These are phyloP conservation scores for Pseudochromis fuscus DNA, from an alignment of 2,797 vertebrate genomes.

Conservation along the genomic window DNA sequence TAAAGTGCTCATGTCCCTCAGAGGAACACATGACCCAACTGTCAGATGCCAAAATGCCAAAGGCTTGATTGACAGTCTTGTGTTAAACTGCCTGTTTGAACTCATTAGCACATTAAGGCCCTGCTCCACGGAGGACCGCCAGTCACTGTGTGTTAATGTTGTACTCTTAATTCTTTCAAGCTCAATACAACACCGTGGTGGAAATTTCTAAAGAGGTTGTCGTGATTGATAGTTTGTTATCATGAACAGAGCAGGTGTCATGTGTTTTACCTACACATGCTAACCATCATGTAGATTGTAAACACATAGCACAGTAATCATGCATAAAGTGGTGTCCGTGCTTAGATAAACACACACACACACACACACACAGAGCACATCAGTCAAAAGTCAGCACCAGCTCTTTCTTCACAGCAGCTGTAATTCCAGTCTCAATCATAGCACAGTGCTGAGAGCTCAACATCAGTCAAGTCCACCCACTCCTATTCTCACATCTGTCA, in stretches of 20 bases:
- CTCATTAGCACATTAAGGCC: constrained; percentile 83
- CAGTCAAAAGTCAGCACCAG: constrained; percentile 70
- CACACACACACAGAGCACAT: constrained; percentile 49
- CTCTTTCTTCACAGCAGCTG: constrained; percentile 69
- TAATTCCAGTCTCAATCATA: constrained; percentile 78
- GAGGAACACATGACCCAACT: constrained; percentile 76
- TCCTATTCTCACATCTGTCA: constrained; percentile 82
- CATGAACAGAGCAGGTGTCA: background rate
- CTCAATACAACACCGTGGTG: constrained; percentile 37
- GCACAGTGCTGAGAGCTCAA: constrained; percentile 71
- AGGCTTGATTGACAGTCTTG: constrained; percentile 83
- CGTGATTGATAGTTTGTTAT: background rate
- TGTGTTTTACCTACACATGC: background rate
- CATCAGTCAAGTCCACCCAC: constrained; percentile 78
- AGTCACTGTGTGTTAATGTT: constrained; percentile 72
- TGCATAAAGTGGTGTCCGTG: background rate
- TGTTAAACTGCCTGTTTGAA: constrained; percentile 84
- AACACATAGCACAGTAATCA: constrained; percentile 3
- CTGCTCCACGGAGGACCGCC: constrained; percentile 54
- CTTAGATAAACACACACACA: constrained; percentile 21
- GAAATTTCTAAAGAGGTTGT: constrained; percentile 9
- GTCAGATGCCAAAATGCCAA: constrained; percentile 83
- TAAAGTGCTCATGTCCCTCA: constrained; percentile 78
- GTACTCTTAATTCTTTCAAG: constrained; percentile 56
- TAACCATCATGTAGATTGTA: background rate